Evolutionary conservation across 2,888 invertebrate species (phyloP), one percentile per base, ranked within the genome.

Genomic region (Stenodera caucasica): DNA sequence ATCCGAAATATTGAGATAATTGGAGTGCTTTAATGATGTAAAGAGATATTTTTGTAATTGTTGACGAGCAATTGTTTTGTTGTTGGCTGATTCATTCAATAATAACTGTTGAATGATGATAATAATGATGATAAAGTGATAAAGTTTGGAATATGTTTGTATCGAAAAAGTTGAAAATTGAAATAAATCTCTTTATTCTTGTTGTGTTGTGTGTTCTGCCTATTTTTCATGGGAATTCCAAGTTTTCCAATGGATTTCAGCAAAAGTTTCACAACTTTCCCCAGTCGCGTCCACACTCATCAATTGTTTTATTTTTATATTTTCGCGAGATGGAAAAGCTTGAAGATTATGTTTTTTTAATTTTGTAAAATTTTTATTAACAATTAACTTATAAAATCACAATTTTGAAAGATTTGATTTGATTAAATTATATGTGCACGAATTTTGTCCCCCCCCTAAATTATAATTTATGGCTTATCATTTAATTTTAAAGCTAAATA

Each of bases 401-500:
- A 37, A 37, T 33, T 33, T 33, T 3, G 33, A n/a, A n/a, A 14
- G 9, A 37, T 37, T 37, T 37, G 15, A n/a, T 35, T 35, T 3
- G 14, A 14, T 35, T 35, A 35, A 4, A 32, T 14, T 14, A 14
- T 35, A 15, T 15, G 30, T 8, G 9, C 30, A 30, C 8, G 2
- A 8, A 9, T 30, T 30, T 5, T 30, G 6, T 30, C 1, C 8
- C 8, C 8, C 8, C 8, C 29, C 9, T 53, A 57, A 35, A 4
- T 26, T 26, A 58, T 14, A n/a, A 40, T n/a, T 63, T 63, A 69
- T 58, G 63, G 64, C 63, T 63, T 67, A 55, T 71, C 70, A 8
- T 69, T 67, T 37, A 90, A 83, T 74, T 88, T 84, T 1, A 92
- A 82, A 0, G 93, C 93, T 60, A 89, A 81, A 62, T 90, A 85